A percentile compares a stretch with the other conserved stretches of the same genome.
Conservation (phyloP, 2,797 vertebrate genomes). For the Pterois miles region DNA sequence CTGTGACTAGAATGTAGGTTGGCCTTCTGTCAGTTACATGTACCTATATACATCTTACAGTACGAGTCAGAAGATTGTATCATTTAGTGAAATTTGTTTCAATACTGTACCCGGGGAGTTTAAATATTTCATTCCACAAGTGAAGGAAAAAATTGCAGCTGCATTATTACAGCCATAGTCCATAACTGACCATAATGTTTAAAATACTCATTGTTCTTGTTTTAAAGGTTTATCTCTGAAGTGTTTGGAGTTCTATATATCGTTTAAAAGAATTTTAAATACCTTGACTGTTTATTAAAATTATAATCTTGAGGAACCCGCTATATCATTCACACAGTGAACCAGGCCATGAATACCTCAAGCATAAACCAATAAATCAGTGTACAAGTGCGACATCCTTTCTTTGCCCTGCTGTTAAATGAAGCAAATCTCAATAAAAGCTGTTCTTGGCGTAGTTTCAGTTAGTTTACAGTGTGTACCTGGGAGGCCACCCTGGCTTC, state of each 20-base stretch:
- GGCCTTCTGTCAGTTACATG: too few relatives aligned
- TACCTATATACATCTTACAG: too few relatives aligned
- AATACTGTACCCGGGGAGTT: too few relatives aligned
- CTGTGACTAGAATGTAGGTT: too few relatives aligned
- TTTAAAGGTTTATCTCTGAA: neutral
- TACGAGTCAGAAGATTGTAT: too few relatives aligned
- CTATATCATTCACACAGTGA: neutral
- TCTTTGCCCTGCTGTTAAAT: slow-evolving; percentile 23
- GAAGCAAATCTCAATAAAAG: slow-evolving; percentile 37
- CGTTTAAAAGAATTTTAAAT: neutral
- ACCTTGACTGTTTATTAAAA: neutral
- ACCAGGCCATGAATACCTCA: neutral
- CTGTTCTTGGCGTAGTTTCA: slow-evolving; percentile 4
- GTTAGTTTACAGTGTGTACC: slow-evolving; percentile 13
- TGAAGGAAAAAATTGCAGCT: too few relatives aligned
- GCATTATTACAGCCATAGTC: neutral
- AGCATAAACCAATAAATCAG: slow-evolving; percentile 25
- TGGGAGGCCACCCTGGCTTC: slow-evolving; percentile 6
- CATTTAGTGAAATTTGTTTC: too few relatives aligned
- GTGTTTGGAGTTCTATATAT: neutral
- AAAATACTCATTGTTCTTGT: neutral
- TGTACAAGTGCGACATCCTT: neutral
- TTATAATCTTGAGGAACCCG: neutral
- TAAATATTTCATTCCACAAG: too few relatives aligned
- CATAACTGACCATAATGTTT: neutral